Evolutionary conservation across 2,113 vertebrate species (phyloP).

Genomic region (Chelonoidis abingdonii): DNA sequence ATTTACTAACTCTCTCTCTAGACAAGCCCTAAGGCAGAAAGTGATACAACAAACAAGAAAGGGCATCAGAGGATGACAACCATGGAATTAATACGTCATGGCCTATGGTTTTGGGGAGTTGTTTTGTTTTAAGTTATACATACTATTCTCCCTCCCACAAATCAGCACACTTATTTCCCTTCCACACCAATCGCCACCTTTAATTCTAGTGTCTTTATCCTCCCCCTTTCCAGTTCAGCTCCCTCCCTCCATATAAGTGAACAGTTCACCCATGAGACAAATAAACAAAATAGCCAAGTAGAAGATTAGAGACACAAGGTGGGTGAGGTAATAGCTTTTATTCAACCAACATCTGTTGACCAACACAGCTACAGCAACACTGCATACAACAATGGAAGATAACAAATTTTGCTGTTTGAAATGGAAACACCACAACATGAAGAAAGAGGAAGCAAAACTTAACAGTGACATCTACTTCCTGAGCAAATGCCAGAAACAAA

Average conservation of each 20-base stretch:
- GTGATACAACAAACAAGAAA: rapidly evolving
- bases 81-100: rapidly evolving
- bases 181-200: rapidly evolving
- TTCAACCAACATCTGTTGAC: not conserved
- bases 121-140: not conserved
- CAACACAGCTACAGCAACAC: not conserved
- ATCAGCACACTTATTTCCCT: not conserved
- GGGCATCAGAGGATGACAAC: not conserved
- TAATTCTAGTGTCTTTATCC: rapidly evolving
- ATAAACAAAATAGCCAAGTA: rapidly evolving
- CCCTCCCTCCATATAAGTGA: not conserved
- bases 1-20: not conserved
- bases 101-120: rapidly evolving
- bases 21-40: not conserved
- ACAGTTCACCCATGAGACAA: rapidly evolving
- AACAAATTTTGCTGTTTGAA: not conserved
- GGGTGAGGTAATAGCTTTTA: not conserved
- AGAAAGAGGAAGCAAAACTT: not conserved
- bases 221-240: rapidly evolving
- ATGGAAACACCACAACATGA: not conserved
- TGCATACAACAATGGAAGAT: not conserved
- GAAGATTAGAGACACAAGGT: not conserved
- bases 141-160: not conserved
- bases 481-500: not conserved
- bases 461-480: not conserved